Percentiles rank a stretch among this genome's conserved stretches.
Conservation (phyloP, 1,140 invertebrate species). For the Heliconius hermathena region DNA sequence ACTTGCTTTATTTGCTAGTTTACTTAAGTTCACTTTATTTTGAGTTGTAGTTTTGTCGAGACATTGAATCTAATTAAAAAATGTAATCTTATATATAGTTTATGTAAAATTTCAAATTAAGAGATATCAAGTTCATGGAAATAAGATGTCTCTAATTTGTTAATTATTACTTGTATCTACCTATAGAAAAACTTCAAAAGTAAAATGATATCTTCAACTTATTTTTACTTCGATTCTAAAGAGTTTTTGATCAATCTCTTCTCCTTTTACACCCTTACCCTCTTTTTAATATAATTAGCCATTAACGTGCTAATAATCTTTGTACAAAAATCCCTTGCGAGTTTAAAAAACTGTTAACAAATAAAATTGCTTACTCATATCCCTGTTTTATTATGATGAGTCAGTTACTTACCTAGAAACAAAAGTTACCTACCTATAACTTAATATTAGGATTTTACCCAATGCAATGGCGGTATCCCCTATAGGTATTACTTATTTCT, state of each 20-base stretch:
- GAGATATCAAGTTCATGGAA: too few relatives aligned
- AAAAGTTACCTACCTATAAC: not conserved
- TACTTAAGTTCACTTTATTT: too few relatives aligned
- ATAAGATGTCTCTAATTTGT: too few relatives aligned
- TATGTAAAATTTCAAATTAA: too few relatives aligned
- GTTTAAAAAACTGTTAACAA: not conserved
- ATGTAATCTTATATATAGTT: too few relatives aligned
- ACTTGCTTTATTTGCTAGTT: too few relatives aligned
- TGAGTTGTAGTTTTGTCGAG: not conserved
- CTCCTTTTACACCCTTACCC: conserved; percentile 1
- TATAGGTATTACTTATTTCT: too few relatives aligned
- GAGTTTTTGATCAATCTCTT: not conserved
- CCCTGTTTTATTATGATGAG: not conserved
- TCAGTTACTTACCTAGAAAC: conserved; percentile 3
- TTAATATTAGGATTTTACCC: not conserved
- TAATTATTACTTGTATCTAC: too few relatives aligned
- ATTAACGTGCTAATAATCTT: not conserved
- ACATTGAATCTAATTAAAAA: too few relatives aligned
- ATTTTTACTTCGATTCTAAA: not conserved
- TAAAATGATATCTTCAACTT: not conserved
- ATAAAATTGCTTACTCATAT: conserved; percentile 9
- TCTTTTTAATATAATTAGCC: not conserved
- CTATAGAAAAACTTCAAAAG: not conserved
- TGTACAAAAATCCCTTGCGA: not conserved
- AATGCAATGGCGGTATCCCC: not conserved